Evolutionary conservation across 2,888 invertebrate species (phyloP), one percentile per base, ranked within the genome.

Genomic region (Xylota segnis): DNA sequence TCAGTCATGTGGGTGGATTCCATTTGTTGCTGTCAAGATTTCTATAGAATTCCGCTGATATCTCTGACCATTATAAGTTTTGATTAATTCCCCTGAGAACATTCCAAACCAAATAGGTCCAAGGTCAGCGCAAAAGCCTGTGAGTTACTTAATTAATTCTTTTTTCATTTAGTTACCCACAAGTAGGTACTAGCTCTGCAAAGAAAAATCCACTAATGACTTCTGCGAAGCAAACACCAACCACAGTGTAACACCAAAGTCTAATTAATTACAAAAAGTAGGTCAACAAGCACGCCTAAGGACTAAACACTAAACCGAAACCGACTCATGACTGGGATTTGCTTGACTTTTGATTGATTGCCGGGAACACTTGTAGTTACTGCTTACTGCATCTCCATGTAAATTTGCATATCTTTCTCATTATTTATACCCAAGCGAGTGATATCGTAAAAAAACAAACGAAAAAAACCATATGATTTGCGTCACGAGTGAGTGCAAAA

Each of bases 241-340:
- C 12, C 16, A 65, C 16, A 50, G 65, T n/a, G n/a, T 10, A 16
- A n/a, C 12, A 37, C 37, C 0, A 6, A 14, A 54, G 61, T 16
- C 23, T 65, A 82, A 76, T 82, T 82, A 82, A 82, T 82, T 76
- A 82, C 16, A 65, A 58, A n/a, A 82, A 71, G 27, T 76, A 40
- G 82, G 82, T 70, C 76, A 71, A 63, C 61, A 40, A 45, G 58
- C 58, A 23, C 32, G 16, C 81, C 63, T 56, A 40, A 63, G 76
- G 63, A 34, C 54, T 56, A 58, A 47, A 50, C 32, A 43, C 50
- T 47, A 52, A 61, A 27, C 27, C 45, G 4, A 52, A 61, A 27
- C 27, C 45, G 4, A 52, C 63, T 18, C 37, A 72, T 18, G 40
- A 27, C 14, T 27, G 47, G 12, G 23, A 29, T 27, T 72, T 45